A percentile compares a stretch with the other conserved stretches of the same genome.
These are phyloP conservation scores for Tautogolabrus adspersus DNA, from an alignment of 2,113 vertebrate genomes.

Conservation along the genomic window DNA sequence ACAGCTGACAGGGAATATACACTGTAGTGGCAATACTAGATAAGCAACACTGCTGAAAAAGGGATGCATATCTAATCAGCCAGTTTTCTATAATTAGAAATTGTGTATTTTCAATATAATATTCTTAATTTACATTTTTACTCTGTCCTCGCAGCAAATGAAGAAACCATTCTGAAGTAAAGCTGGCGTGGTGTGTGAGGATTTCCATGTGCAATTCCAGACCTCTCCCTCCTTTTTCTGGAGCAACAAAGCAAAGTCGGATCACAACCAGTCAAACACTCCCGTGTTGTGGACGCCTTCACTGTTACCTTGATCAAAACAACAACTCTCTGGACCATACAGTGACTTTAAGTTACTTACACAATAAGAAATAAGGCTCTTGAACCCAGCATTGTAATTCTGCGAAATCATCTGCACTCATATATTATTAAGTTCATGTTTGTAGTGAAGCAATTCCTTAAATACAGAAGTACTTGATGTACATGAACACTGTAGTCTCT, in stretches of 20 bases:
- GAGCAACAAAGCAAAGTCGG: constrained; percentile 3
- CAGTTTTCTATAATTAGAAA: too few relatives aligned
- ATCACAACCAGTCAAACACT: constrained; percentile 14
- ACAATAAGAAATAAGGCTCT: constrained; percentile 33
- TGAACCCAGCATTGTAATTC: constrained; percentile 27
- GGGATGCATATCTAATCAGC: too few relatives aligned
- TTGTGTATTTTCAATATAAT: background rate
- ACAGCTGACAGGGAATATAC: background rate
- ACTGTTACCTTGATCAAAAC: background rate
- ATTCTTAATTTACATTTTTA: background rate
- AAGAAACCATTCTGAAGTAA: constrained; percentile 90
- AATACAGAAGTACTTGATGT: constrained; percentile 23
- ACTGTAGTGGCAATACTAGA: background rate
- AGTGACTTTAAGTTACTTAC: constrained; percentile 23
- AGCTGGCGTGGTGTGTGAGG: constrained; percentile 16
- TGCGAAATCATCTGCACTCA: constrained; percentile 5
- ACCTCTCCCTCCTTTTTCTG: constrained; percentile 29
- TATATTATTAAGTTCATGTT: constrained; percentile 44
- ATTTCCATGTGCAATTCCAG: constrained; percentile 47
- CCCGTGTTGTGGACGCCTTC: constrained; percentile 6
- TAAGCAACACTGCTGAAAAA: too few relatives aligned
- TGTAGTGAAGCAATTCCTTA: constrained; percentile 33
- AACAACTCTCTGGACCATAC: constrained; percentile 20
- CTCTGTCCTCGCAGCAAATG: constrained; percentile 81
- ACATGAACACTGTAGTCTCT: constrained; percentile 1